Evolutionary conservation across 1,140 invertebrate genomes (phyloP).

Genomic region (Hetaerina americana): DNA sequence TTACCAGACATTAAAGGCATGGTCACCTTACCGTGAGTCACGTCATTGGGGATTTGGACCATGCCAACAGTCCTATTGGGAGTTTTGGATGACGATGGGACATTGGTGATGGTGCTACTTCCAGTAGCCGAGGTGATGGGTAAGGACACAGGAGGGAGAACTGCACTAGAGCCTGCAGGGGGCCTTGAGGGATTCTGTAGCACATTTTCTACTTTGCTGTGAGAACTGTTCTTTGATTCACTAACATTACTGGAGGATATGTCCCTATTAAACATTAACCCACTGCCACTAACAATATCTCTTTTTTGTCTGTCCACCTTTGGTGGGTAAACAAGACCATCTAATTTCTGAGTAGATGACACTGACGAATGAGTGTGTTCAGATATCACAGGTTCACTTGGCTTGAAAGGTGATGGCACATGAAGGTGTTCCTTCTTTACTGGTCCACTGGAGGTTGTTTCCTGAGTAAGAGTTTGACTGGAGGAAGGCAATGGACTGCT

Average conservation of each 20-base stretch:
- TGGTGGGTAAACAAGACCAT: neutral
- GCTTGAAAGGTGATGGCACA: slow-evolving; percentile 6
- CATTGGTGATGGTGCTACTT: neutral
- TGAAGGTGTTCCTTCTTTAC: slow-evolving; percentile 3
- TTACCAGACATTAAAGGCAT: neutral
- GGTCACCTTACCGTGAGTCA: neutral
- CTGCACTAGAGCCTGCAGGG: neutral
- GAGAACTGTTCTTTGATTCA: slow-evolving; percentile 1
- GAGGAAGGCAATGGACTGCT: neutral
- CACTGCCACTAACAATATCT: neutral
- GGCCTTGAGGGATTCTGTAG: neutral
- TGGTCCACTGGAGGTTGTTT: slow-evolving; percentile 2
- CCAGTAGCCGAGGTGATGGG: neutral
- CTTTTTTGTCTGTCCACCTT: neutral
- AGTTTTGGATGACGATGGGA: slow-evolving; percentile 1
- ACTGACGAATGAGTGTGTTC: slow-evolving; percentile 4
- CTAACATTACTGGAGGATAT: neutral
- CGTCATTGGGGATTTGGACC: slow-evolving; percentile 2
- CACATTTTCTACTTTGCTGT: neutral
- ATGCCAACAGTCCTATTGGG: slow-evolving; percentile 1
- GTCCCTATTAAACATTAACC: neutral
- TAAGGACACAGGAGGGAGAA: neutral
- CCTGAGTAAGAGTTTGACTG: slow-evolving; percentile 6
- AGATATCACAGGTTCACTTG: slow-evolving; percentile 8
- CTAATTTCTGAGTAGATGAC: neutral